Evolutionary conservation across 2,888 invertebrate genomes (phyloP), one percentile per base, ranked within the genome.

Genomic region (Ophion slaviceki): DNA sequence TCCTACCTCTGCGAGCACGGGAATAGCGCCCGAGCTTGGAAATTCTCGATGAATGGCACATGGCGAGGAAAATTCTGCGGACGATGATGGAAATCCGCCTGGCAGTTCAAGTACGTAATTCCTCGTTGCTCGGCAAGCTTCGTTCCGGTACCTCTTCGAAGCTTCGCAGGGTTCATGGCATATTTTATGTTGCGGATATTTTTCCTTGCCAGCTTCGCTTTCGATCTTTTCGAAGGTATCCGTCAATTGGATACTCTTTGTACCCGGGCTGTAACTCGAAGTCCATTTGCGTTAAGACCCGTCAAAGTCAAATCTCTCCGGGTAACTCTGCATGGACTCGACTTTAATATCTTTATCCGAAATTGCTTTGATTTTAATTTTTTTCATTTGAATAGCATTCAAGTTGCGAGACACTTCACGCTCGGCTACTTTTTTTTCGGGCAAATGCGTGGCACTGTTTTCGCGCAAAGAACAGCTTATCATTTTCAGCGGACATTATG

Each of bases 41-140:
- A 57, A 36, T 66, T 76, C 66, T 28, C 62, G 36, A 61, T 40
- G 82, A 82, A 66, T 71, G 77, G 66, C 66, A n/a, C 71, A 59
- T 36, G 70, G 47, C 70, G 70, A 32, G 53, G 70, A 70, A 32
- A 24, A 57, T 71, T 45, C 57, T 72, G 32, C 36, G 32, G 11
- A 14, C 28, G 10, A 20, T 72, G 11, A 53, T 32, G 8, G 8
- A 36, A 72, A 72, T 72, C 53, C 53, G 36, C n/a, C 59, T 32
- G 72, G 36, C 36, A 59, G 57, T 57, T 72, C 7, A 36, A 59
- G 57, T 57, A 72, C 36, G 72, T 72, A 59, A 72, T 72, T 72
- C 20, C 57, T 36, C 36, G 36, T 59, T 72, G 59, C 72, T 59
- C n/a, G 10, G 57, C n/a, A 36, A 28, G 53, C 71, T 47, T 24